Evolutionary conservation across 2,888 invertebrate genomes (phyloP).

Genomic region (Drosophila ustulata): DNA sequence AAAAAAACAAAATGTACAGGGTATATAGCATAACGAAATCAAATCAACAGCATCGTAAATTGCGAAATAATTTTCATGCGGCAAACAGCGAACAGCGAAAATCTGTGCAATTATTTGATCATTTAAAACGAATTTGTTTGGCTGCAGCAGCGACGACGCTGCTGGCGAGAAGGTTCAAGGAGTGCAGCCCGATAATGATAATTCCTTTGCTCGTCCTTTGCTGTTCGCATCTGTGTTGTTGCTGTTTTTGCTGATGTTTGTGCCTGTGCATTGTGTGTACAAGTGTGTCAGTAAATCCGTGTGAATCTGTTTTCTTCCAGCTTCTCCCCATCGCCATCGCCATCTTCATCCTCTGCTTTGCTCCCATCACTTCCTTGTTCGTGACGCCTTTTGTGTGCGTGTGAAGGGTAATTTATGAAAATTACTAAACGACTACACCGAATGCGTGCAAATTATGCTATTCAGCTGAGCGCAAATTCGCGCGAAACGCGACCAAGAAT

Average conservation of each 20-base stretch:
- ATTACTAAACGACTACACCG: conserved; percentile 74
- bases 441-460: conserved; percentile 80
- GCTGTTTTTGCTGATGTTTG: conserved; percentile 19
- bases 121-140: conserved; percentile 62
- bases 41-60: conserved; percentile 20
- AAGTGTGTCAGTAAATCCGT: conserved; percentile 42
- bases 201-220: conserved; percentile 35
- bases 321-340: neutral
- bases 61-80: conserved; percentile 40
- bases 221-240: neutral
- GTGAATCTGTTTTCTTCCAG: conserved; percentile 30
- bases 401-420: conserved; percentile 78
- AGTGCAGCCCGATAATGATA: conserved; percentile 56
- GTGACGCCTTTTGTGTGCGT: conserved; percentile 32
- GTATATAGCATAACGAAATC: conserved; percentile 21
- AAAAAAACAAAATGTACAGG: conserved; percentile 1
- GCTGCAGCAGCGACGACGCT: conserved; percentile 7
- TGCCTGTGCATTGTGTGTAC: conserved; percentile 18
- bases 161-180: conserved; percentile 19
- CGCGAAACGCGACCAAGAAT: neutral
- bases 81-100: conserved; percentile 21
- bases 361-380: neutral
- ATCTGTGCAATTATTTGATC: conserved; percentile 65
- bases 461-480: conserved; percentile 29
- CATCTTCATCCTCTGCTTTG: too few relatives aligned